A percentile compares a stretch with the other conserved stretches of the same genome.
phyloP scores from a whole-genome alignment of 2,888 invertebrate species.

The Platycheirus rosarum region DNA sequence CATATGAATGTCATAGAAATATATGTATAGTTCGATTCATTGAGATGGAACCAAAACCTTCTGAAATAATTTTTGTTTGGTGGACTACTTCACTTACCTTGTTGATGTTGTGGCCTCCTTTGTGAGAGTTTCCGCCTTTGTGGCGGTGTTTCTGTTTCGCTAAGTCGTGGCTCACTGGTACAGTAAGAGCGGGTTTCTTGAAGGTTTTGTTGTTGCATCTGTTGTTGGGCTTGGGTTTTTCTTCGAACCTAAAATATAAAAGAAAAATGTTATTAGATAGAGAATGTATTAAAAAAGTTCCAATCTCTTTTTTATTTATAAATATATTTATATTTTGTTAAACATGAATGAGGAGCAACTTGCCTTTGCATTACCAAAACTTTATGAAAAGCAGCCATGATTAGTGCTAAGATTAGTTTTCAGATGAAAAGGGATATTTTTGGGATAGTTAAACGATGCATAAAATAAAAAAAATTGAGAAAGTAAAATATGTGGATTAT shows the following conservation, averaged over 20 bases:
- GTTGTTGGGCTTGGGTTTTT: conserved; percentile 80
- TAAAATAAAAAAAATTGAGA: no score
- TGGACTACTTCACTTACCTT: conserved; percentile 79
- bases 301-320: background rate
- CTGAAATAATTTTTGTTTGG: background rate
- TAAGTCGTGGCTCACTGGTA: conserved; percentile 86
- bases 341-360: no score
- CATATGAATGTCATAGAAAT: no score
- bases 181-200: conserved; percentile 84
- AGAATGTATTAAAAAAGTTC: background rate
- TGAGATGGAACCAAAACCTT: no score
- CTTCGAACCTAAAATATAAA: conserved; percentile 80
- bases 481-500: no score
- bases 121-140: conserved; percentile 82
- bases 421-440: no score
- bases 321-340: background rate
- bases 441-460: no score
- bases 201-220: conserved; percentile 79
- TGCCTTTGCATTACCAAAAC: no score
- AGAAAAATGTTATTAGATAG: background rate
- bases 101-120: conserved; percentile 81
- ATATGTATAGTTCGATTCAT: no score
- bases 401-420: no score
- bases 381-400: no score
- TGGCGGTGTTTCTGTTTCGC: conserved; percentile 86